Percentiles rank a stretch among this genome's conserved stretches.
Conservation (phyloP, 2,888 invertebrate species). For the Drosophila setosimentum region DNA sequence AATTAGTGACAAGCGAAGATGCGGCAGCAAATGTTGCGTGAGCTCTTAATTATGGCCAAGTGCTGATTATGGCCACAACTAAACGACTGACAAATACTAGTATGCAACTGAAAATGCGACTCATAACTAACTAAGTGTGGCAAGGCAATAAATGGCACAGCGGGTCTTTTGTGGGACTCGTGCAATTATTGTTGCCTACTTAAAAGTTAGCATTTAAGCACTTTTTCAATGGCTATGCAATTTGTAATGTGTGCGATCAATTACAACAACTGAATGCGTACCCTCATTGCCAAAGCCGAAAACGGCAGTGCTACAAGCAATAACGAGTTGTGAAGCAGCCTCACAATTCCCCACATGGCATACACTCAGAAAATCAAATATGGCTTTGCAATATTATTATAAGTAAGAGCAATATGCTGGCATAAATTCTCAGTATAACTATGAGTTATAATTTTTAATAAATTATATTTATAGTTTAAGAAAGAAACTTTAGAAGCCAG, state of each 20-base stretch:
- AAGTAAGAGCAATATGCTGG: not conserved
- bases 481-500: not conserved
- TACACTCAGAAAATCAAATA: slow-evolving; percentile 1
- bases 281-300: slow-evolving; percentile 53
- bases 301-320: slow-evolving; percentile 76
- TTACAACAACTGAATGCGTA: slow-evolving; percentile 54
- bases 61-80: slow-evolving; percentile 62
- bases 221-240: slow-evolving; percentile 51
- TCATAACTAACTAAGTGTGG: slow-evolving; percentile 49
- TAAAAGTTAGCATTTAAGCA: slow-evolving; percentile 57
- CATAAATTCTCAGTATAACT: not conserved
- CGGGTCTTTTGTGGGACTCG: not conserved
- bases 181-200: slow-evolving; percentile 58
- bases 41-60: slow-evolving; percentile 66
- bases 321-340: slow-evolving; percentile 56
- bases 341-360: not conserved
- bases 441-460: not conserved
- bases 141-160: slow-evolving; percentile 33
- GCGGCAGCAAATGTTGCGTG: slow-evolving; percentile 61
- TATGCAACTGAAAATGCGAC: slow-evolving; percentile 30
- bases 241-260: slow-evolving; percentile 73
- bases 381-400: not conserved
- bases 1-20: slow-evolving; percentile 71
- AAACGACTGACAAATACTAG: slow-evolving; percentile 40
- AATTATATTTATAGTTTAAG: not conserved